phyloP scores from a whole-genome alignment of 2,113 vertebrate species.

The Australoheros scitulus region DNA sequence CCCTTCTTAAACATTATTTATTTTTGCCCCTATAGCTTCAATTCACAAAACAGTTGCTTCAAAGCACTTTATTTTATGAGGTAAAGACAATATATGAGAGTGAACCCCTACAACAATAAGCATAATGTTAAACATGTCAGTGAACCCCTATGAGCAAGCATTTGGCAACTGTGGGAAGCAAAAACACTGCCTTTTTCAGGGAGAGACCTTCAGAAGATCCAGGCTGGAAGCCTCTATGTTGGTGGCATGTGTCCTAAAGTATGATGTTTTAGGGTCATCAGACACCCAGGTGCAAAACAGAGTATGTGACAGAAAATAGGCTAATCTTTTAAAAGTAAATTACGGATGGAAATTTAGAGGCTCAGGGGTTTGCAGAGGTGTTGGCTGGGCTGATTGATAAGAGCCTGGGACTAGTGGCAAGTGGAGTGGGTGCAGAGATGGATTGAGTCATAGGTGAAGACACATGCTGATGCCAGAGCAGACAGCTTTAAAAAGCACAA shows the following conservation, averaged over 20 bases:
- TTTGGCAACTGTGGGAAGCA: not conserved
- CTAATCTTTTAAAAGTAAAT: not conserved
- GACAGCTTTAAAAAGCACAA: too few relatives aligned
- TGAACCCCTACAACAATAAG: not conserved
- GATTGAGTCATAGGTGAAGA: too few relatives aligned
- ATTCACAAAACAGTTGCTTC: not conserved
- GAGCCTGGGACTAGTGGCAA: too few relatives aligned
- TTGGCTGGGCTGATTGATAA: too few relatives aligned
- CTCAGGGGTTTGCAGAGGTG: not conserved
- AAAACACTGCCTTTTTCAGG: not conserved
- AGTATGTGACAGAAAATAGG: not conserved
- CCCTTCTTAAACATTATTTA: not conserved
- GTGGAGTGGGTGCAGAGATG: too few relatives aligned
- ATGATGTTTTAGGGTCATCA: not conserved
- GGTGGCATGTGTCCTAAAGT: not conserved
- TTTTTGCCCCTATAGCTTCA: not conserved
- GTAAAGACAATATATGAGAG: fast-evolving
- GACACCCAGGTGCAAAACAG: too few relatives aligned
- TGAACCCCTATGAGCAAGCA: not conserved
- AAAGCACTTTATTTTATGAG: not conserved
- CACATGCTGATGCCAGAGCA: too few relatives aligned
- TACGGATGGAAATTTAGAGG: not conserved
- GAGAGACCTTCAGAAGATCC: not conserved
- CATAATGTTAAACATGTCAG: not conserved
- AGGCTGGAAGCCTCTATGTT: not conserved